A percentile compares a stretch with the other conserved stretches of the same genome.
Evolutionary conservation across 2,888 invertebrate species (phyloP).

Genomic region (Anthoptus insignis): DNA sequence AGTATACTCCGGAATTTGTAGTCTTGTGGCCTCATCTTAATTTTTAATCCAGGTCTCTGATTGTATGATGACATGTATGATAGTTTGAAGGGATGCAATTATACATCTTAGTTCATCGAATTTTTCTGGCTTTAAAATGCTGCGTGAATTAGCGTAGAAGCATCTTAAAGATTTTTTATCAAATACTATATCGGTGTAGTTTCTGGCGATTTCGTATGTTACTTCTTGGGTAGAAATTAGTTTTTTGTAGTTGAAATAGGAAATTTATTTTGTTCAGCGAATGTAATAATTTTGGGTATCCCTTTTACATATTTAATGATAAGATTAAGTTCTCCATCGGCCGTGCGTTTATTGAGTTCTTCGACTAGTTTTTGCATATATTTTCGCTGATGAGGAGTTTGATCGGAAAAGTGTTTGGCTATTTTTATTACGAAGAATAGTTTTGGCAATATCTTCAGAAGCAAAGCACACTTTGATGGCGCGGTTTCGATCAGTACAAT

Average conservation of each 20-base stretch:
- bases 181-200: constrained; percentile 31
- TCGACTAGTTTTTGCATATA: constrained; percentile 32
- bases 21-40: constrained; percentile 35
- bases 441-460: constrained; percentile 18
- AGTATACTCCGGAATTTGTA: constrained; percentile 40
- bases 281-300: constrained; percentile 41
- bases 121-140: constrained; percentile 36
- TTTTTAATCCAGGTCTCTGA: constrained; percentile 48
- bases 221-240: constrained; percentile 13
- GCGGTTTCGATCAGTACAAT: constrained; percentile 16
- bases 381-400: constrained; percentile 43
- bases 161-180: constrained; percentile 36
- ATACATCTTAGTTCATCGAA: constrained; percentile 38
- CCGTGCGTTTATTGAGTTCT: constrained; percentile 30
- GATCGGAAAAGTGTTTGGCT: constrained; percentile 40
- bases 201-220: constrained; percentile 36
- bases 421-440: constrained; percentile 30
- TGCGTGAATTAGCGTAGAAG: constrained; percentile 38
- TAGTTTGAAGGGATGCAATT: constrained; percentile 22
- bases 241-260: constrained; percentile 35
- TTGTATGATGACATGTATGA: constrained; percentile 41
- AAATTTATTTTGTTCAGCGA: too few relatives aligned
- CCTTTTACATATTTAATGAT: constrained; percentile 45
- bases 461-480: constrained; percentile 36
- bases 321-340: constrained; percentile 39